A percentile compares a stretch with the other conserved stretches of the same genome.
Evolutionary conservation across 2,797 vertebrate genomes (phyloP).

Genomic region (Falco biarmicus): DNA sequence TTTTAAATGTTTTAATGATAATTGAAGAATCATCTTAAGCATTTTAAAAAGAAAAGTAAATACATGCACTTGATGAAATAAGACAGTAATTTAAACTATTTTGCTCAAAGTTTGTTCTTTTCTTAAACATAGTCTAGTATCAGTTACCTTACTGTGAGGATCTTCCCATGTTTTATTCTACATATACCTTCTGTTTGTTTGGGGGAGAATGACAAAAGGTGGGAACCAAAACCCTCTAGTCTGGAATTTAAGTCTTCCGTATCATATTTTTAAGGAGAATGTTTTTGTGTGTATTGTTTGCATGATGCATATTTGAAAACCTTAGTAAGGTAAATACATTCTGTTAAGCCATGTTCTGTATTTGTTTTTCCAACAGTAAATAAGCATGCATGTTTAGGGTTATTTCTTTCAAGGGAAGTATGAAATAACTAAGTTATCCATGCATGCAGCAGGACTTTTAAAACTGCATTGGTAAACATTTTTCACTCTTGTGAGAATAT

Average conservation of each 20-base stretch:
- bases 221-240: neutral
- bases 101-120: neutral
- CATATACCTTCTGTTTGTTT: neutral
- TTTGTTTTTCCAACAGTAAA: neutral
- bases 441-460: neutral
- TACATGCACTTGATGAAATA: neutral
- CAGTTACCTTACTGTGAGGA: neutral
- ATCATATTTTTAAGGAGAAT: fast-evolving
- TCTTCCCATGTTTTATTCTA: neutral
- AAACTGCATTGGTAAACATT: neutral
- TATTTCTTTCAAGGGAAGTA: neutral
- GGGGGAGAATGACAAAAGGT: no score
- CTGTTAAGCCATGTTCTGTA: neutral
- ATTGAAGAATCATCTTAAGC: neutral
- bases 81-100: neutral
- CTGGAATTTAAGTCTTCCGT: neutral
- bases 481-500: neutral
- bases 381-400: neutral
- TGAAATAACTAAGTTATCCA: neutral
- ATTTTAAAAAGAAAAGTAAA: neutral
- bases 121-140: neutral
- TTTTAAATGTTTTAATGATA: neutral
- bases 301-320: neutral
- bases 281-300: neutral
- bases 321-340: neutral